Conservation (phyloP, 2,888 invertebrate species). For the Drosophila gaucha region DNA sequence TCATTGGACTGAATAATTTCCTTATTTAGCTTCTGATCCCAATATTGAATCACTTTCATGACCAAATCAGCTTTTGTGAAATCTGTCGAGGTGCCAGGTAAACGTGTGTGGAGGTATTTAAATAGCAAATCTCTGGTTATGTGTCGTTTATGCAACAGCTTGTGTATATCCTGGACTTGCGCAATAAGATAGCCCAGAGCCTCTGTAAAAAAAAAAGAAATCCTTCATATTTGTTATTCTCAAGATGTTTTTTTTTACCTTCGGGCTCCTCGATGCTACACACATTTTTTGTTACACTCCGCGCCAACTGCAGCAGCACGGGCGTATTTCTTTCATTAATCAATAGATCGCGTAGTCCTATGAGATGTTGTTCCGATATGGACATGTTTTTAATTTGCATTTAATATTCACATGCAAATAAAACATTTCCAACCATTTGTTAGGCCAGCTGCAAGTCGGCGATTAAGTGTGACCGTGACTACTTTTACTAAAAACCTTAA, state of each 20-base stretch:
- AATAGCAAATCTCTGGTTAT: slow-evolving; percentile 86
- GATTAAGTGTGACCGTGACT: slow-evolving; percentile 29
- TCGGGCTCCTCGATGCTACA: slow-evolving; percentile 61
- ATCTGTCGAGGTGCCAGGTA: slow-evolving; percentile 84
- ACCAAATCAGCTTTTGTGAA: slow-evolving; percentile 86
- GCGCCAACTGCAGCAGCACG: slow-evolving; percentile 70
- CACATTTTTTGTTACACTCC: slow-evolving; percentile 78
- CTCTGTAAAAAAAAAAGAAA: slow-evolving; percentile 81
- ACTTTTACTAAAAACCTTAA: background rate
- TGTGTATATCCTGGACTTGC: slow-evolving; percentile 85
- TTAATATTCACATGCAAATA: background rate
- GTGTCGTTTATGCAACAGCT: slow-evolving; percentile 85
- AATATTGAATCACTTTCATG: slow-evolving; percentile 84
- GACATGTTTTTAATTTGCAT: slow-evolving; percentile 60
- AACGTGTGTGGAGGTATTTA: slow-evolving; percentile 85
- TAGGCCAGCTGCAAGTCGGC: background rate
- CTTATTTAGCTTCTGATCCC: slow-evolving; percentile 74
- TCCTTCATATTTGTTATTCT: background rate
- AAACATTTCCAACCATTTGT: slow-evolving; percentile 13
- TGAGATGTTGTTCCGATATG: slow-evolving; percentile 59
- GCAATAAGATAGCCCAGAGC: slow-evolving; percentile 86
- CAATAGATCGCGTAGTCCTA: slow-evolving; percentile 74
- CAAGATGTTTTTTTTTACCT: slow-evolving; percentile 50
- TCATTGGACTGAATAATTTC: background rate
- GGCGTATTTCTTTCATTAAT: slow-evolving; percentile 66